These are phyloP conservation scores for Cynaeus angustus DNA, from an alignment of 2,888 invertebrate species.

Conservation along the genomic window DNA sequence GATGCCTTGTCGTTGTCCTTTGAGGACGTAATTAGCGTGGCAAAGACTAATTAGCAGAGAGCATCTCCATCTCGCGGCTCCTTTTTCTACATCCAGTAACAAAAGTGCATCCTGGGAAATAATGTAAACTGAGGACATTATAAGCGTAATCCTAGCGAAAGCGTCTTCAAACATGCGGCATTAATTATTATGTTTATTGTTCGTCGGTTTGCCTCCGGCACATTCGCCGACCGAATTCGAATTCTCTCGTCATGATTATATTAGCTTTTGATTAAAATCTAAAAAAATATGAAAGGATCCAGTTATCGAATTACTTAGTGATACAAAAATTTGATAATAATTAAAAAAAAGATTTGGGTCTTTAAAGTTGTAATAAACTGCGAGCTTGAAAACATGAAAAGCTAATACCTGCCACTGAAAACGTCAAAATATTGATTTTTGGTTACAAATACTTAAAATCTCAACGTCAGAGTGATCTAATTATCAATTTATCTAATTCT, in stretches of 20 bases:
- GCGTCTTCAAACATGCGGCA: conserved; percentile 49
- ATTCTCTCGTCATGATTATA: conserved; percentile 11
- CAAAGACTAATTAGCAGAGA: conserved; percentile 63
- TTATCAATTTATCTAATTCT: no score
- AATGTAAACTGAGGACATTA: conserved; percentile 57
- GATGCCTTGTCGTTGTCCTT: conserved; percentile 60
- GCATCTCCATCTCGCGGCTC: conserved; percentile 53
- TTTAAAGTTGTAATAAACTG: no score
- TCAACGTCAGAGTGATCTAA: no score
- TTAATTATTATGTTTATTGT: conserved; percentile 49
- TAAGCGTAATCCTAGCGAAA: conserved; percentile 53
- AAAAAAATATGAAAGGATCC: no score
- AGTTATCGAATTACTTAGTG: no score
- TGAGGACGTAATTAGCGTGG: conserved; percentile 64
- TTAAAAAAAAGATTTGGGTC: no score
- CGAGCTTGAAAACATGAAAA: no score
- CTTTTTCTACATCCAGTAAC: conserved; percentile 55
- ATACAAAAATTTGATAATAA: no score
- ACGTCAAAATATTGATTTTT: no score
- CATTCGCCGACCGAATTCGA: conserved; percentile 10
- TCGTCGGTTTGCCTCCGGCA: conserved; percentile 20
- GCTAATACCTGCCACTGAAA: no score
- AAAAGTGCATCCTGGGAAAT: conserved; percentile 58
- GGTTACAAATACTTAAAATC: no score
- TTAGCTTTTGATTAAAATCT: no score